Evolutionary conservation across 2,797 vertebrate species (phyloP).

Genomic region (Manis crassicaudata): DNA sequence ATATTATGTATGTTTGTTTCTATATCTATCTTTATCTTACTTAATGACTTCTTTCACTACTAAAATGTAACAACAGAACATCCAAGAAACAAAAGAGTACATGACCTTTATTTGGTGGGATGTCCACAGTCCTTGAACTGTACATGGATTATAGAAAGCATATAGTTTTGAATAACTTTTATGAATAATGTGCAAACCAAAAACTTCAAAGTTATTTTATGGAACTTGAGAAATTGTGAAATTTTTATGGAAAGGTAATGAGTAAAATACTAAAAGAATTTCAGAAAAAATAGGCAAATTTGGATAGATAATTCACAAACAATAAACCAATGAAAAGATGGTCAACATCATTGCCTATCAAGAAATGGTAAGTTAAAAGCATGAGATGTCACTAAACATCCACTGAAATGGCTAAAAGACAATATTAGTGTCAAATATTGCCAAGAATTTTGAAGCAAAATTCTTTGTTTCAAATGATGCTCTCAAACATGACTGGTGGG

Average conservation of each 20-base stretch:
- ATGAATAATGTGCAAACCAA: not conserved
- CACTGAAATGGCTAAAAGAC: not conserved
- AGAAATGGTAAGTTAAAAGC: not conserved
- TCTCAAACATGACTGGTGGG: not conserved
- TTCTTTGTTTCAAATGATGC: not conserved
- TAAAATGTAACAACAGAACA: not conserved
- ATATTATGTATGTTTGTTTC: no score
- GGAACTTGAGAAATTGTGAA: not conserved
- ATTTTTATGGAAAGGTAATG: not conserved
- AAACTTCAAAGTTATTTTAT: not conserved
- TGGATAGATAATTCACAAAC: not conserved
- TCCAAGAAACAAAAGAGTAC: not conserved
- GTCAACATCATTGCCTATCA: not conserved
- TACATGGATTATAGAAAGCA: not conserved
- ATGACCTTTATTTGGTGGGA: not conserved
- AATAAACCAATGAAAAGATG: not conserved
- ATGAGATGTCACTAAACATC: not conserved
- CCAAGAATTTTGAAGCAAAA: not conserved
- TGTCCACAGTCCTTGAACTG: not conserved
- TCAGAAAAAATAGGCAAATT: not conserved
- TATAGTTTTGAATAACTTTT: not conserved
- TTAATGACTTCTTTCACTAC: not conserved
- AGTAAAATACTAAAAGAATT: not conserved
- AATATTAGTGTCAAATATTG: not conserved
- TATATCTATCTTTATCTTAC: not conserved